Base-by-base conservation (phyloP, 2,888 invertebrate genomes). In the Epiblema foenella region DNA sequence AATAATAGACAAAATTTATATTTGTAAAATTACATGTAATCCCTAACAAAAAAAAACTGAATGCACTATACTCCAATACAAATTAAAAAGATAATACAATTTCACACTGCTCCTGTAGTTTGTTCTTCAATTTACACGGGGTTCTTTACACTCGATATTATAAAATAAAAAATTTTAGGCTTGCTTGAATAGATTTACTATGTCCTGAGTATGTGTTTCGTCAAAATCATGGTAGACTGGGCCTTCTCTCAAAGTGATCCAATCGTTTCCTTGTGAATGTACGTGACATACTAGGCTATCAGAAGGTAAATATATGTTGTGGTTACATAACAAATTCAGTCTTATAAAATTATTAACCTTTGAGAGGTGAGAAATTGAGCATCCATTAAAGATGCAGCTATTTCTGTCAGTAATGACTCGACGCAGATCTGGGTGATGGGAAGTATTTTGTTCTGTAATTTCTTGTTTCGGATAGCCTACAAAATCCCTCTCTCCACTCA, bases 351-450 rank as follows among this genome's bases (percentile, higher is more conserved):
- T 57, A 57, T 57, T 57, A 57, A 57, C 57, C 33, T 33, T 57
- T 57, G 57, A 57, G 57, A 57, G 57, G 57, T 57, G 57, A 57
- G 57, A 10, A 33, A 57, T 57, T 57, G 57, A 54, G 54, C 54
- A 54, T 54, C 29, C 54, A n/a, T n/a, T n/a, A n/a, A n/a, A n/a
- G n/a, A n/a, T 54, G 24, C 24, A 54, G 24, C 24, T 24, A 54
- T 54, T 54, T 54, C 29, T 54, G 54, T 54, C 29, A 54, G 54
- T 54, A 54, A 15, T 15, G 54, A 54, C 54, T 54, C 54, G 54
- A 24, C 24, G 24, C 54, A 54, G 54, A 54, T 54, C 54, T 54
- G 7, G 54, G 29, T 54, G 54, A 8, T 54, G 54, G 54, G 54
- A 54, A 54, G 54, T 54, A 54, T 54, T 54, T 54, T 54, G 54